Evolutionary conservation across 2,888 invertebrate species (phyloP), one percentile per base, ranked within the genome.

Genomic region (Dugesia japonica): DNA sequence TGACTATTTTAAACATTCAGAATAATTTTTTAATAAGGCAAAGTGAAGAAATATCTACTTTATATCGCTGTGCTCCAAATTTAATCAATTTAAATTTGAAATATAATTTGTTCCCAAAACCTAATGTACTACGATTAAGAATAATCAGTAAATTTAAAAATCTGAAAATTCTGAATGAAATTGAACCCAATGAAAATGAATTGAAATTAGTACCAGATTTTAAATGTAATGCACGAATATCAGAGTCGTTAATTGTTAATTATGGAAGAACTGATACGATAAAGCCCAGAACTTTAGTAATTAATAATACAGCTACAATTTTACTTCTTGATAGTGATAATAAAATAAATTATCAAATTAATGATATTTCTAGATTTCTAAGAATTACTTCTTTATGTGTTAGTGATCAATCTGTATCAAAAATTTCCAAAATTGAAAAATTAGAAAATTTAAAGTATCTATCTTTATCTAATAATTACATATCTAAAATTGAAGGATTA

Each of bases 381-480:
- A 77, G 75, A 31, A 82, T 84, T 28, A 84, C 83, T 20, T 81
- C 83, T 15, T 78, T 84, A 31, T 82, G 82, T 77, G 79, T 85
- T 72, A 83, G 84, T 72, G 79, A 80, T 72, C 84, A 84, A 79
- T 82, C 83, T 78, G 80, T 85, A 71, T 82, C 82, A 13, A 84
- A 84, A 78, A 74, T 85, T 75, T 83, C 83, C 1, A 83, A 83
- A 74, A 78, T 85, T 71, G 83, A 84, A 17, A 80, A 81, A 74
- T 79, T 85, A 75, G 82, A 82, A 38, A 83, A 83, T 77, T 80
- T 85, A 27, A 80, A 79, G 76, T 85, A 82, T 81, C 83, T 82
- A n/a, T 83, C 84, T 26, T 84, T 85, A 79, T 82, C 83, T 77
- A 80, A 83, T 78, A 85, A 85, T 79, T 82, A 84, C 79, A 81